Conservation (phyloP, 1,140 invertebrate species). For the Zaprionus ghesquierei region DNA sequence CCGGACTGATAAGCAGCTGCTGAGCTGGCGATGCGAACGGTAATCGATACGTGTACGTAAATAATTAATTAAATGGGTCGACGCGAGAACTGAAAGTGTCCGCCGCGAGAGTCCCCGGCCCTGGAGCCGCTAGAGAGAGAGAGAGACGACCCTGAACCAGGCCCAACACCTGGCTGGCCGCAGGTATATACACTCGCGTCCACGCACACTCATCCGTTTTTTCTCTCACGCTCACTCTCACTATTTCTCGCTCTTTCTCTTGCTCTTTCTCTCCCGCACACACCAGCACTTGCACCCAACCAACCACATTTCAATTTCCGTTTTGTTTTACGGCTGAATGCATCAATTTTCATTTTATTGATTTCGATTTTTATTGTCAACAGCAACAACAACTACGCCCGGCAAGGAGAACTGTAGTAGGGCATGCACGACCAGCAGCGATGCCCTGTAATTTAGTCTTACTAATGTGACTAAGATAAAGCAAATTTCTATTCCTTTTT, state of each 20-base stretch:
- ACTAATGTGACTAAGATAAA: too few species aligned
- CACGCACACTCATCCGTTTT: too few species aligned
- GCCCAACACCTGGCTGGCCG: not conserved
- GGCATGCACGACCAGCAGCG: not conserved
- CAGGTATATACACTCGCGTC: constrained; percentile 1
- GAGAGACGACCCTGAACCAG: constrained; percentile 27
- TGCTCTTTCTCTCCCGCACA: not conserved
- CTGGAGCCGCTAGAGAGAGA: not conserved
- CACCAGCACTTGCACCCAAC: constrained; percentile 20
- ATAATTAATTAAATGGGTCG: constrained; percentile 30
- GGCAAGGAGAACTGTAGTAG: not conserved
- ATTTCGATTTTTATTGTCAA: constrained; percentile 73
- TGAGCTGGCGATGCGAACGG: constrained; percentile 1
- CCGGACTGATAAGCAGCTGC: constrained; percentile 29
- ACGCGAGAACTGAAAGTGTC: not conserved
- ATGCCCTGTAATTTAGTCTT: not conserved
- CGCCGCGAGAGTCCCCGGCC: not conserved
- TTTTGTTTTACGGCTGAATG: constrained; percentile 74
- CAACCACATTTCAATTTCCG: constrained; percentile 74
- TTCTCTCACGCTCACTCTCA: too few species aligned
- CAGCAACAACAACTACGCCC: constrained; percentile 37
- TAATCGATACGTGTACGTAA: constrained; percentile 18
- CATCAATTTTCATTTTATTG: constrained; percentile 77
- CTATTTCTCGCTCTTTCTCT: not conserved
- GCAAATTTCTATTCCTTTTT: too few species aligned